Evolutionary conservation across 1,140 invertebrate species (phyloP), one percentile per base, ranked within the genome.

Genomic region (Calephelis nemesis): DNA sequence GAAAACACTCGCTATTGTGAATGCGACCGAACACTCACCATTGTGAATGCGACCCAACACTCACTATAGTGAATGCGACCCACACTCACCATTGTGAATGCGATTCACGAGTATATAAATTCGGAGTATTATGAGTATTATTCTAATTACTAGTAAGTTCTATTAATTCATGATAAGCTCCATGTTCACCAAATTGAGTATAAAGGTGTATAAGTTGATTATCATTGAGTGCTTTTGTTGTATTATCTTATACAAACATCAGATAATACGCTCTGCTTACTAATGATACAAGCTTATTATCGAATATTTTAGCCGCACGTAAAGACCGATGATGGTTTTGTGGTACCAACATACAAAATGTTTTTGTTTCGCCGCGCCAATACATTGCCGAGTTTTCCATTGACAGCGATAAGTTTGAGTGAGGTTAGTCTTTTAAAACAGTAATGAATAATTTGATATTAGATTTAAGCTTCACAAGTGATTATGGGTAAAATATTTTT

Each of bases 321-420:
- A 12, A 63, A 52, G 45, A 45, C 40, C 15, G 64, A 47, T 15
- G n/a, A 45, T 50, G 30, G 19, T 48, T 12, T 40, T 5, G 2
- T 4, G 15, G 11, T 15, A 15, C 42, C 40, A 58, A 47, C 48
- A 30, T 45, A 63, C 47, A 79, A 62, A 63, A 85, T 87, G 85
- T 85, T 84, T 75, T 66, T 83, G 8, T 82, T 87, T 65, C 71
- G 76, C 4, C 74, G 82, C n/a, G 74, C 83, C 10, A 75, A 83
- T 19, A 85, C 84, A 0, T 68, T 78, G 7, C 74, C 81, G 4
- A 72, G 58, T 45, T 60, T 84, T 62, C 70, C 78, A 0, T 69
- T 82, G 19, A 74, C 75, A 7, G 62, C 72, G 8, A 63, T 65
- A 8, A 68, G 70, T n/a, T 70, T 73, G 39, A 73, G 65, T 13